These are phyloP conservation scores for Scyliorhinus canicula DNA, from an alignment of 2,797 vertebrate species.

Conservation along the genomic window DNA sequence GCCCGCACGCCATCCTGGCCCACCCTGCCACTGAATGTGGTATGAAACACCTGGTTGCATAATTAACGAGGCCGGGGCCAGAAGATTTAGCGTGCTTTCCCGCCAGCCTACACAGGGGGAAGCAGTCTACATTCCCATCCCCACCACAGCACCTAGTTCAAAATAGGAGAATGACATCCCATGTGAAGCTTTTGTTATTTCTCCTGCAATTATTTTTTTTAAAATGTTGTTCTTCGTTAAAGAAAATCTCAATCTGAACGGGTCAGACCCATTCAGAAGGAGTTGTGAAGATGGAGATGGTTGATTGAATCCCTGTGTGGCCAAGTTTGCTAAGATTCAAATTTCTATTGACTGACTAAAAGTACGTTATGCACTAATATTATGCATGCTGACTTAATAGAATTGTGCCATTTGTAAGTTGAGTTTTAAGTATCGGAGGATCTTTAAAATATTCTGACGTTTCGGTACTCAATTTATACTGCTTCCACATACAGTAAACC, in stretches of 20 bases:
- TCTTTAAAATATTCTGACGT: neutral
- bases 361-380: neutral
- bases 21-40: too few relatives aligned
- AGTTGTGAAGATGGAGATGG: neutral
- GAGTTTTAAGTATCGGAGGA: neutral
- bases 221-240: too few relatives aligned
- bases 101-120: too few relatives aligned
- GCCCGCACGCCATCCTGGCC: too few relatives aligned
- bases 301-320: neutral
- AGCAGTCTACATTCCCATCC: too few relatives aligned
- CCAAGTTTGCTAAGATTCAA: neutral
- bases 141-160: too few relatives aligned
- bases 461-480: neutral
- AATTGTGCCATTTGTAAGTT: neutral
- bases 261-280: neutral
- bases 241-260: too few relatives aligned
- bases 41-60: too few relatives aligned
- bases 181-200: too few relatives aligned
- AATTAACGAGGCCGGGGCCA: too few relatives aligned
- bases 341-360: neutral
- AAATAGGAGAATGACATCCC: too few relatives aligned
- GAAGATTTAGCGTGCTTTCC: too few relatives aligned
- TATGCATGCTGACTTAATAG: neutral
- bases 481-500: neutral
- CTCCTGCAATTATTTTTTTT: neutral